Evolutionary conservation across 2,888 invertebrate species (phyloP).

Genomic region (Acrocera orbiculus): DNA sequence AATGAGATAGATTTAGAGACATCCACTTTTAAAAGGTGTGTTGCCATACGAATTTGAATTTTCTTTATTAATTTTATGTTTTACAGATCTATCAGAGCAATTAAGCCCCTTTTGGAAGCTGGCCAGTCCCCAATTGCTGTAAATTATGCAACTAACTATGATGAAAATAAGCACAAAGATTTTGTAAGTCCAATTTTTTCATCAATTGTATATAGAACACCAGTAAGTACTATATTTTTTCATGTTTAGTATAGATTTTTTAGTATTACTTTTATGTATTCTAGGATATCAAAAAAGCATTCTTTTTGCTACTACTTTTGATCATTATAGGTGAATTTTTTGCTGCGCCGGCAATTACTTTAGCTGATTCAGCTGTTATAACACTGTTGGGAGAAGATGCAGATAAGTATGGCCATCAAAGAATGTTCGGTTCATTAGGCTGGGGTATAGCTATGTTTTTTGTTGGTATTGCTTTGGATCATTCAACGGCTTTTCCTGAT

Average conservation of each 20-base stretch:
- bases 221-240: constrained; percentile 31
- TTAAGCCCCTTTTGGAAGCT: too few species aligned
- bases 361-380: constrained; percentile 84
- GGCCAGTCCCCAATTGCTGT: constrained; percentile 61
- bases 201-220: constrained; percentile 74
- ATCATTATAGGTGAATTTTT: constrained; percentile 96
- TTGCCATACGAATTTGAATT: too few species aligned
- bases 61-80: too few species aligned
- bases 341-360: constrained; percentile 85
- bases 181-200: constrained; percentile 86
- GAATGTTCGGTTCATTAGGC: constrained; percentile 95
- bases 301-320: constrained; percentile 79
- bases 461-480: constrained; percentile 81
- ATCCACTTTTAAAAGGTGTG: too few species aligned
- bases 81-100: too few species aligned
- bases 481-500: constrained; percentile 86
- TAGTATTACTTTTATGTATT: constrained; percentile 5
- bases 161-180: constrained; percentile 45
- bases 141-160: constrained; percentile 56
- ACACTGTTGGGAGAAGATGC: constrained; percentile 77
- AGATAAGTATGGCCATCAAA: constrained; percentile 84
- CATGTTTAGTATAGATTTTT: neutral
- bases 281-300: constrained; percentile 82
- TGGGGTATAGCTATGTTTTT: constrained; percentile 99
- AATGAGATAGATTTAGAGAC: too few species aligned